These are phyloP conservation scores for Sminthurinus signatus DNA, from an alignment of 1,140 invertebrate genomes.

Conservation along the genomic window DNA sequence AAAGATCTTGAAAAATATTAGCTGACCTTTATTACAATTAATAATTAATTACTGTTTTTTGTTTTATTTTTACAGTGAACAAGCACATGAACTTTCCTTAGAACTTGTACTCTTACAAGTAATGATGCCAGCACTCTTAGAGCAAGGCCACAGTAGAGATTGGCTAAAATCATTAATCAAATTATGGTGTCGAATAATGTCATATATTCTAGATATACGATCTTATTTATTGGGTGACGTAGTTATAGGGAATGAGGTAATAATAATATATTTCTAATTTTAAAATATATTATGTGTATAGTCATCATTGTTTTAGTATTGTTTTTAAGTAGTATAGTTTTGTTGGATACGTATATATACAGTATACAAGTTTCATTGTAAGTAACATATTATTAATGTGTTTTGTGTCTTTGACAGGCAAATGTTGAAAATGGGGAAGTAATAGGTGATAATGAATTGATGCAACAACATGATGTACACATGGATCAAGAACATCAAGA, in stretches of 20 bases:
- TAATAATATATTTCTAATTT: no score
- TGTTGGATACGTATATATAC: no score
- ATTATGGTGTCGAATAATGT: slow-evolving; percentile 80
- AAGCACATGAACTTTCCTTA: slow-evolving; percentile 74
- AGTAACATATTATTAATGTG: no score
- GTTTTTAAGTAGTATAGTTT: no score
- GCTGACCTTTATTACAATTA: neutral
- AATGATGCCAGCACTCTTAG: slow-evolving; percentile 89
- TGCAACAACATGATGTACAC: no score
- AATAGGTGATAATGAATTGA: no score
- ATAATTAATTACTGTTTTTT: neutral
- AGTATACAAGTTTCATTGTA: no score
- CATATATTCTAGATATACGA: slow-evolving; percentile 75
- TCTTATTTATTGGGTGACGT: slow-evolving; percentile 78
- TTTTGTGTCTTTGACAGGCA: no score
- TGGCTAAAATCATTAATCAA: slow-evolving; percentile 84
- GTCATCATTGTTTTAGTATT: no score
- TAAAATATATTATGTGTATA: no score
- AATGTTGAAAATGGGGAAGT: no score
- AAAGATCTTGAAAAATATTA: neutral
- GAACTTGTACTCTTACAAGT: slow-evolving; percentile 88
- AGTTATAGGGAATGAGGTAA: slow-evolving; percentile 17
- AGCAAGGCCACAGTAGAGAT: slow-evolving; percentile 88
- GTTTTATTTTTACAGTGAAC: slow-evolving; percentile 62
- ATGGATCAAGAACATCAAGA: no score